A percentile compares a stretch with the other conserved stretches of the same genome.
Evolutionary conservation across 2,113 vertebrate genomes (phyloP).

Genomic region (Microcebus griseorufus): DNA sequence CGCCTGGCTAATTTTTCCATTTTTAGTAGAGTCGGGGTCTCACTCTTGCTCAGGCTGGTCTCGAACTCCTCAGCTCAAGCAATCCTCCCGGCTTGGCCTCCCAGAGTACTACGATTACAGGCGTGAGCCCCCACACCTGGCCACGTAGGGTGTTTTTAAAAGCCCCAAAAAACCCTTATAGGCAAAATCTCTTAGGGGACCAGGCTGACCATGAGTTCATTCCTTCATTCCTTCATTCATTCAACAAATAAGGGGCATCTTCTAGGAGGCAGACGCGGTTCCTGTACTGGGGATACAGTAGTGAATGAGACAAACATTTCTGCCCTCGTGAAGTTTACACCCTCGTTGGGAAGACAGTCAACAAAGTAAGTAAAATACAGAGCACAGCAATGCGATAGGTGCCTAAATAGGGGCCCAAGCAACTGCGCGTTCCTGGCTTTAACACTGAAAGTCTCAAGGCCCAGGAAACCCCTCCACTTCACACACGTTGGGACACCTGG

Average conservation of each 20-base stretch:
- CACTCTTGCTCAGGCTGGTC: no score
- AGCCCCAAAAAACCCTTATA: background rate
- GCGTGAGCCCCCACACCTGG: rapidly evolving
- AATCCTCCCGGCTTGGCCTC: no score
- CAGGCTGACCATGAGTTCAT: background rate
- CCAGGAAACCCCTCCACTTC: background rate
- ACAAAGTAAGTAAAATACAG: background rate
- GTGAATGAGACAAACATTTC: background rate
- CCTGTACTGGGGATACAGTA: background rate
- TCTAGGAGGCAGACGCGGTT: background rate
- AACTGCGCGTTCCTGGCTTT: background rate
- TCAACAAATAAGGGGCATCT: background rate
- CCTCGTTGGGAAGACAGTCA: background rate
- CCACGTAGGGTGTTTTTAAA: background rate
- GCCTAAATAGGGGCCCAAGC: background rate
- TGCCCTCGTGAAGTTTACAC: background rate
- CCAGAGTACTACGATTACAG: no score
- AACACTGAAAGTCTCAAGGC: background rate
- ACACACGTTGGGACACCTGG: background rate
- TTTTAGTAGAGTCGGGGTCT: no score
- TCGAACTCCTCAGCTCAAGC: no score
- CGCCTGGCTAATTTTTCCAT: no score
- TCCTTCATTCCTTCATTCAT: background rate
- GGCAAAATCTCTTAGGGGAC: background rate
- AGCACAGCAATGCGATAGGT: background rate